Conservation (phyloP, 2,888 invertebrate genomes). For the Tetanocera ferruginea region DNA sequence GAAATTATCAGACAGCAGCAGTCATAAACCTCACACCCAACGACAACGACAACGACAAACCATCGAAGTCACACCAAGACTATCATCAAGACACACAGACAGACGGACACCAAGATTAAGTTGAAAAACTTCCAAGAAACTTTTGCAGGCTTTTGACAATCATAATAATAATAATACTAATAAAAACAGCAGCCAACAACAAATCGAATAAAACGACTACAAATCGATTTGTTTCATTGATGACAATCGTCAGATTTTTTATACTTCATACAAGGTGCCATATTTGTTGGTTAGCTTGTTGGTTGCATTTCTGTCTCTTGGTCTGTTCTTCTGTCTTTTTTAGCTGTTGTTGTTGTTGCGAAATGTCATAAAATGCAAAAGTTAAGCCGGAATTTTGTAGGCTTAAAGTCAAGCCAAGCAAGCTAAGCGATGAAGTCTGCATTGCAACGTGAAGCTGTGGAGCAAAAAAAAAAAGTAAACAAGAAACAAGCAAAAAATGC, state of each 20-base stretch:
- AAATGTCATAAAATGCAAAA: constrained; percentile 65
- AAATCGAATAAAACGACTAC: constrained; percentile 53
- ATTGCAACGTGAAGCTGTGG: background rate
- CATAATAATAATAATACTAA: constrained; percentile 33
- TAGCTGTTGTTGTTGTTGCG: constrained; percentile 51
- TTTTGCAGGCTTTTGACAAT: constrained; percentile 42
- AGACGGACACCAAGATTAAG: constrained; percentile 30
- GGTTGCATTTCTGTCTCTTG: background rate
- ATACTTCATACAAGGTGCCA: background rate
- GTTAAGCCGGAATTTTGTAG: background rate
- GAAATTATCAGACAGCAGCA: constrained; percentile 66
- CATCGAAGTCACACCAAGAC: constrained; percentile 17
- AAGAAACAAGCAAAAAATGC: too few relatives aligned
- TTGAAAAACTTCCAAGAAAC: constrained; percentile 46
- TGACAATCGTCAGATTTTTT: constrained; percentile 62
- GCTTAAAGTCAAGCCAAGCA: constrained; percentile 54
- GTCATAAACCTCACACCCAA: constrained; percentile 64
- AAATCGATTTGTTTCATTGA: constrained; percentile 69
- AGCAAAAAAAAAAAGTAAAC: too few relatives aligned
- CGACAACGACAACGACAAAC: constrained; percentile 43
- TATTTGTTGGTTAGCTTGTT: background rate
- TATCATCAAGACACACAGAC: background rate
- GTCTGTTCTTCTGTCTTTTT: background rate
- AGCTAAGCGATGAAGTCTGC: background rate
- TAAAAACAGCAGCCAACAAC: constrained; percentile 41